Percentiles rank a stretch among this genome's conserved stretches.
Evolutionary conservation across 2,797 vertebrate species (phyloP).

Genomic region (Semaprochilodus insignis): DNA sequence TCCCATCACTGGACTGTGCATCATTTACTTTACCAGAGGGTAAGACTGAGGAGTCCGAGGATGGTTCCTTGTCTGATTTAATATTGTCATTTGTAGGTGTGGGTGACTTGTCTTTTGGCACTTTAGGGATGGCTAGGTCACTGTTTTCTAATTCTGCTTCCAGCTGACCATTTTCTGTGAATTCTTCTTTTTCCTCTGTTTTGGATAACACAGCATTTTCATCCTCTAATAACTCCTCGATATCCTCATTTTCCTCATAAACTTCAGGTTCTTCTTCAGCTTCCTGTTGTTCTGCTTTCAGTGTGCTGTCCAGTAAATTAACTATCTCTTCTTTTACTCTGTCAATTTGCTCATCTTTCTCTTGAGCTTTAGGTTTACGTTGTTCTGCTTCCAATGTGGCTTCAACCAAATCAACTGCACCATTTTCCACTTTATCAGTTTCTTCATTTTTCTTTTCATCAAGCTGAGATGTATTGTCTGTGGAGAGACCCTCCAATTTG

Average conservation of each 20-base stretch:
- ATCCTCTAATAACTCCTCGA: constrained; percentile 87
- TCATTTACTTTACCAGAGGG: too few relatives aligned
- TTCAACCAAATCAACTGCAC: constrained; percentile 16
- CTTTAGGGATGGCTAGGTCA: background rate
- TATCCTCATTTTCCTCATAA: constrained; percentile 41
- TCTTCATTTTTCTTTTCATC: constrained; percentile 45
- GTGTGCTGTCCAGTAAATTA: constrained; percentile 31
- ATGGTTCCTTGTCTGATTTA: background rate
- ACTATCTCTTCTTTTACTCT: constrained; percentile 40
- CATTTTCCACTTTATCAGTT: constrained; percentile 42
- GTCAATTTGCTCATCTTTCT: constrained; percentile 50
- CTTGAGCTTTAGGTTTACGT: constrained; percentile 42
- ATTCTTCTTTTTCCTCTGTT: constrained; percentile 28
- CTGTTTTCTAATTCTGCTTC: constrained; percentile 2
- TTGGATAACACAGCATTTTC: constrained; percentile 85
- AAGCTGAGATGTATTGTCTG: background rate
- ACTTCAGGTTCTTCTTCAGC: constrained; percentile 41
- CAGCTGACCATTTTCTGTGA: constrained; percentile 11
- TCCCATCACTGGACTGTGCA: too few relatives aligned
- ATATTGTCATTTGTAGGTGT: background rate
- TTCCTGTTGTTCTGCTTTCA: constrained; percentile 41
- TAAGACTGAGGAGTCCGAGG: background rate
- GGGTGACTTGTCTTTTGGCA: background rate
- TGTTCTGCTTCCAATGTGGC: constrained; percentile 40
- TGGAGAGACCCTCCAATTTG: background rate